Evolutionary conservation across 2,888 invertebrate species (phyloP).

Genomic region (Caenorhabditis sp.): DNA sequence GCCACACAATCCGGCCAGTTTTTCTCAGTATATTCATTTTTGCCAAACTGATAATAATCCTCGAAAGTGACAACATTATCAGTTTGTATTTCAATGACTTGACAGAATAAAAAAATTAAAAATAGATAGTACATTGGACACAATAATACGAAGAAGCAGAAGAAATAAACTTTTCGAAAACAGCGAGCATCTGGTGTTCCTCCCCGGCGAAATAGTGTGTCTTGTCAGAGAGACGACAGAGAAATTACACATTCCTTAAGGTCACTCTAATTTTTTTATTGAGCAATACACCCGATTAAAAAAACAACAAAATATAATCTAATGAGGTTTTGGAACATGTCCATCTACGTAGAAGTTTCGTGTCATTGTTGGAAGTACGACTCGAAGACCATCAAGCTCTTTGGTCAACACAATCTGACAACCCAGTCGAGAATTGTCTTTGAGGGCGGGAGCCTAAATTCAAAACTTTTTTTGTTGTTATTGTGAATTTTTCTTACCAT

Average conservation of each 20-base stretch:
- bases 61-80: slow-evolving; percentile 43
- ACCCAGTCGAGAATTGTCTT: slow-evolving; percentile 91
- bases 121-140: not conserved
- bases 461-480: not conserved
- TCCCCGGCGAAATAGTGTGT: not conserved
- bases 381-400: slow-evolving; percentile 85
- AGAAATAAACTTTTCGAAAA: not conserved
- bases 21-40: slow-evolving; percentile 58
- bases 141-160: not conserved
- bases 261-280: not conserved
- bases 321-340: slow-evolving; percentile 93
- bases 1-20: slow-evolving; percentile 78
- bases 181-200: slow-evolving; percentile 3
- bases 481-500: slow-evolving; percentile 24
- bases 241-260: slow-evolving; percentile 1
- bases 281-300: slow-evolving; percentile 6
- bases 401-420: slow-evolving; percentile 88
- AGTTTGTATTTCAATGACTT: not conserved
- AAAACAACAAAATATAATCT: slow-evolving; percentile 19
- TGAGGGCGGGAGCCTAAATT: slow-evolving; percentile 84
- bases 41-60: slow-evolving; percentile 56
- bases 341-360: slow-evolving; percentile 98
- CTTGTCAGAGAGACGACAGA: not conserved
- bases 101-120: not conserved
- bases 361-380: slow-evolving; percentile 85